A percentile compares a stretch with the other conserved stretches of the same genome.
phyloP scores from a whole-genome alignment of 2,888 invertebrate species.

The Chesias legatella region DNA sequence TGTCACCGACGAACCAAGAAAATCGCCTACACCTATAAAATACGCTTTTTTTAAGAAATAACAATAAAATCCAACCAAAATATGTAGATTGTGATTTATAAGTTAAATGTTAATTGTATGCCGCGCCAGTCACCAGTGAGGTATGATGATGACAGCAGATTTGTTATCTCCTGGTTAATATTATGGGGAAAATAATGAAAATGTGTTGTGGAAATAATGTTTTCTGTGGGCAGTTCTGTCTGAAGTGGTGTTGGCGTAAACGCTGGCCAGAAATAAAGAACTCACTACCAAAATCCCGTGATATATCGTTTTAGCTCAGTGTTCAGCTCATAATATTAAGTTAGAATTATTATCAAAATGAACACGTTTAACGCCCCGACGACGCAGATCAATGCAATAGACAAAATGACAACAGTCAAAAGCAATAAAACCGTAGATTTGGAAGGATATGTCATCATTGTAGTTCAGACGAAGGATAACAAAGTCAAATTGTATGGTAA shows the following conservation, averaged over 20 bases:
- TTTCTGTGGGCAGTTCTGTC: constrained; percentile 57
- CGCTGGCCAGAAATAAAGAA: constrained; percentile 57
- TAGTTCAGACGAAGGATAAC: constrained; percentile 96
- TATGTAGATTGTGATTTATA: constrained; percentile 35
- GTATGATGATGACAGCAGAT: constrained; percentile 56
- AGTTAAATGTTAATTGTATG: constrained; percentile 34
- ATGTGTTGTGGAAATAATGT: constrained; percentile 50
- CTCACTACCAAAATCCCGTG: constrained; percentile 29
- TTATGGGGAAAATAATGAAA: constrained; percentile 55
- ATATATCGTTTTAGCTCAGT: constrained; percentile 19
- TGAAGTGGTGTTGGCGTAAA: constrained; percentile 75
- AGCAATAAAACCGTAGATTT: constrained; percentile 87
- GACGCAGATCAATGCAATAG: constrained; percentile 71
- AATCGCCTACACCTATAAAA: constrained; percentile 16
- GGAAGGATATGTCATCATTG: constrained; percentile 96
- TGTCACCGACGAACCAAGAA: constrained; percentile 34
- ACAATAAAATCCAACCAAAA: constrained; percentile 13
- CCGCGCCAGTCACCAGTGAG: constrained; percentile 30
- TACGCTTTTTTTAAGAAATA: constrained; percentile 12
- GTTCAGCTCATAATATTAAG: constrained; percentile 32
- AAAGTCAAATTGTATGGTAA: constrained; percentile 95
- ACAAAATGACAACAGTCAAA: constrained; percentile 75
- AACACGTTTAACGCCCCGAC: constrained; percentile 74
- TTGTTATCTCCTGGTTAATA: constrained; percentile 58
- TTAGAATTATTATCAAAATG: constrained; percentile 49